Evolutionary conservation across 92 coral and sea anemone species (phyloP), one percentile per base, ranked within the genome.

Genomic region (Bergia sp.): DNA sequence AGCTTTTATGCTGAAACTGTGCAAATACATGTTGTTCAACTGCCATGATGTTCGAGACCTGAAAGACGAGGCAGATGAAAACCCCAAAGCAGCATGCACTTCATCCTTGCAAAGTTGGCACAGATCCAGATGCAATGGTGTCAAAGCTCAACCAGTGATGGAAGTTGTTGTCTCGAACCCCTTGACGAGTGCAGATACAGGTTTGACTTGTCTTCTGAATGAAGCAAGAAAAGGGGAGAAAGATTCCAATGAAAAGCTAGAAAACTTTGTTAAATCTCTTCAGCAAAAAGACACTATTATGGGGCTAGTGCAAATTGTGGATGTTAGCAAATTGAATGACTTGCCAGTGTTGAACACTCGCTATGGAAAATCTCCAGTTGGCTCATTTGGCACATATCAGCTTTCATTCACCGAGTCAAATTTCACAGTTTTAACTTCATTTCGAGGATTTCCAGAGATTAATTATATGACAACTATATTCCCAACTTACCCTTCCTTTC

Each of bases 401-500:
- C 86, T 88, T 2, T 7, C 78, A 50, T 85, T 89, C 10, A 85
- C 86, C 13, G 89, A 89, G 73, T 89, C 92, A 3, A 89, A 89
- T 41, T 89, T 89, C 86, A 36, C 72, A 18, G 37, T 73, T 20
- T 76, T 64, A 71, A 89, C 85, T 39, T 92, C 86, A 3, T 89
- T 92, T 76, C 76, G 77, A 55, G 92, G 87, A 86, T 79, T 39
- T 89, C 86, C 81, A 86, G 74, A n/a, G 29, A 65, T 18, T 50
- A 39, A 64, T 44, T 47, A 50, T 82, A 72, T 76, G 65, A 84
- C 91, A 55, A 47, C 89, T 81, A 82, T 72, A 82, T 92, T 92
- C 81, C 92, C 91, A 36, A 29, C 76, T 7, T 90, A 86, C 84
- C 92, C 94, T 13, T 90, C 92, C 20, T 84, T 92, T 66, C 92